These are phyloP conservation scores for Diachasmimorpha longicaudata DNA, from an alignment of 1,140 invertebrate genomes.

Conservation along the genomic window DNA sequence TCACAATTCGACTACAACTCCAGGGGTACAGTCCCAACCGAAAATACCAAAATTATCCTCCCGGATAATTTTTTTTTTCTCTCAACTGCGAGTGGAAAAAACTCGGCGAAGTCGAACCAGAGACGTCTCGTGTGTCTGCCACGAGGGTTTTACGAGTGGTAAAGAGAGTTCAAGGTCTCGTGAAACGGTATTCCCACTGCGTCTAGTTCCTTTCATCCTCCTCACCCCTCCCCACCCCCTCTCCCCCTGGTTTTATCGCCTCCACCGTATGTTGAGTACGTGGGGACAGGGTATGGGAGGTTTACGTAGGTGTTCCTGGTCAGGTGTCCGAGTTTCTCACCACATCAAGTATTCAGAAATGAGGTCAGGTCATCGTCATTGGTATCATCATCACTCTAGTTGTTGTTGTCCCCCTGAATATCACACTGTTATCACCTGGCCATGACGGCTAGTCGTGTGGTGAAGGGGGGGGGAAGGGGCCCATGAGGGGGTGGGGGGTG, in stretches of 20 bases:
- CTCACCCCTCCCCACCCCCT: neutral
- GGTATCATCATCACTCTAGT: conserved; percentile 22
- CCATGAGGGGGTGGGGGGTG: neutral
- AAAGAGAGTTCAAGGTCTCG: conserved; percentile 33
- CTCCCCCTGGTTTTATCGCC: neutral
- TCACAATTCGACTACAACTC: too few relatives aligned
- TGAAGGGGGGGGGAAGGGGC: too few relatives aligned
- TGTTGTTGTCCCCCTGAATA: too few relatives aligned
- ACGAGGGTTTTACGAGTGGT: conserved; percentile 10
- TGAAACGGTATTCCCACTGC: conserved; percentile 27
- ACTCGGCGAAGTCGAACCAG: neutral
- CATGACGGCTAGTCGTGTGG: neutral
- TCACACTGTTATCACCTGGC: too few relatives aligned
- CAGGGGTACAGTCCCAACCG: neutral
- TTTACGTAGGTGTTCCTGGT: conserved; percentile 30
- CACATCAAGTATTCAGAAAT: conserved; percentile 21
- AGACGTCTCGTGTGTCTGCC: neutral
- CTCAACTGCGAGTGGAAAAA: neutral
- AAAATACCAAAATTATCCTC: conserved; percentile 1
- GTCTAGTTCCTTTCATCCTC: neutral
- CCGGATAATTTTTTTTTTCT: neutral
- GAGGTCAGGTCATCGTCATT: too few relatives aligned
- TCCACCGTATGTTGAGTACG: neutral
- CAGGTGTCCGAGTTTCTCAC: conserved; percentile 37
- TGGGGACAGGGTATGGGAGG: conserved; percentile 3